Base-by-base conservation (phyloP, 2,113 vertebrate genomes). In the Percopsis transmontana region DNA sequence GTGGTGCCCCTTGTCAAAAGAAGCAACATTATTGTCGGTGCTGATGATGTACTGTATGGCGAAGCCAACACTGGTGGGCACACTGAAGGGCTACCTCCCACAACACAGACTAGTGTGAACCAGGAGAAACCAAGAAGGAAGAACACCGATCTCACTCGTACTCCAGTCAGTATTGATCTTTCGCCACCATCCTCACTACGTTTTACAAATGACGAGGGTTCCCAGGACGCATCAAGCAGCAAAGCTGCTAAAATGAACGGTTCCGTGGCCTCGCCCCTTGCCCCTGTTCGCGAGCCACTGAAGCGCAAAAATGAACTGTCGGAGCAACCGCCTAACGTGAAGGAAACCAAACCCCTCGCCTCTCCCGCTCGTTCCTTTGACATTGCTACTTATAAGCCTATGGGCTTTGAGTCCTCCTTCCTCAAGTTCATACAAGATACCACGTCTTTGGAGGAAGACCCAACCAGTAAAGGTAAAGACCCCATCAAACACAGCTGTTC, bases 401-500 rank as follows among this genome's bases (percentile, higher is more conserved):
- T 97, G 77, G 96, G 95, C 58, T 99, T 99, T 23, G 97, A 99
- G 79, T 95, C 95, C 6, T 99, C 96, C 0, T 98, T 99, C 85
- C 85, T 99, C 70, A 95, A 97, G 76, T 99, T 99, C 85, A 96
- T 99, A 84, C 94, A 98, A 81, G 96, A 98, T 71, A 94, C 91
- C 0, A 8, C 57, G 1, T 72, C 84, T 2, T 94, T 92, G 77
- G 92, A 94, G 18, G 94, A 95, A 76, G 93, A 92, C 0, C 68
- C 42, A 0, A 50, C 13, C 6, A 23, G 2, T 5, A 86, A 85
- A 13, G 74, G 80, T 15, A 76, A 80, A 7, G 89, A 91, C n/a
- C 24, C 78, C 21, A 83, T 85, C 58, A 81, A 79, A 23, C 88
- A 84, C 48, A 84, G 81, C 67, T 89, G 74, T 74, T 91, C 92